phyloP scores from a whole-genome alignment of 2,797 vertebrate species.

The Enteromius radiatus region DNA sequence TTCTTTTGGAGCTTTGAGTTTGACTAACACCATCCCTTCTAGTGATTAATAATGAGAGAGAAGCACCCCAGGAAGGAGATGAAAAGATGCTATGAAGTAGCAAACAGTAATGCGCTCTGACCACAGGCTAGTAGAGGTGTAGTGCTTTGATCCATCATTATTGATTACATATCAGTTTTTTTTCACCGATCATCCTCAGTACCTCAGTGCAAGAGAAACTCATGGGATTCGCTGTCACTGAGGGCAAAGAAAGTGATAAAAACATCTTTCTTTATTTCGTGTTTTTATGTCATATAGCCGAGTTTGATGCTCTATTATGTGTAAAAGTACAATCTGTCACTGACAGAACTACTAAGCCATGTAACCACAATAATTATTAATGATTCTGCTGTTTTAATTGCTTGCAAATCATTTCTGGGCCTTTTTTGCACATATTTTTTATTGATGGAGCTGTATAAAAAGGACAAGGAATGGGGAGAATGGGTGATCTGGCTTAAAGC shows the following conservation, averaged over 20 bases:
- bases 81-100: slow-evolving; percentile 55
- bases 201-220: slow-evolving; percentile 5
- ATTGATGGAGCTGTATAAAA: background rate
- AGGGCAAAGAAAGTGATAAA: background rate
- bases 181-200: slow-evolving; percentile 54
- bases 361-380: background rate
- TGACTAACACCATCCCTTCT: slow-evolving; percentile 26
- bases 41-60: slow-evolving; percentile 44
- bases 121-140: slow-evolving; percentile 66
- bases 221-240: background rate
- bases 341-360: slow-evolving; percentile 18
- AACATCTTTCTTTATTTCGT: background rate
- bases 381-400: background rate
- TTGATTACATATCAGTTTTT: slow-evolving; percentile 73
- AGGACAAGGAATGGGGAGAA: background rate
- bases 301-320: slow-evolving; percentile 37
- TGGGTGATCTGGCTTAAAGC: background rate
- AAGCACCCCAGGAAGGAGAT: slow-evolving; percentile 23
- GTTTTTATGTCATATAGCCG: background rate
- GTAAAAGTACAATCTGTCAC: slow-evolving; percentile 33
- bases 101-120: slow-evolving; percentile 59
- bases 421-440: background rate
- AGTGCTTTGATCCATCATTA: slow-evolving; percentile 77
- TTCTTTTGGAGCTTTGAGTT: slow-evolving; percentile 38
- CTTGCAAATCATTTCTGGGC: background rate